Evolutionary conservation across 2,113 vertebrate species (phyloP), one percentile per base, ranked within the genome.

Genomic region (Dicaeum eximium): DNA sequence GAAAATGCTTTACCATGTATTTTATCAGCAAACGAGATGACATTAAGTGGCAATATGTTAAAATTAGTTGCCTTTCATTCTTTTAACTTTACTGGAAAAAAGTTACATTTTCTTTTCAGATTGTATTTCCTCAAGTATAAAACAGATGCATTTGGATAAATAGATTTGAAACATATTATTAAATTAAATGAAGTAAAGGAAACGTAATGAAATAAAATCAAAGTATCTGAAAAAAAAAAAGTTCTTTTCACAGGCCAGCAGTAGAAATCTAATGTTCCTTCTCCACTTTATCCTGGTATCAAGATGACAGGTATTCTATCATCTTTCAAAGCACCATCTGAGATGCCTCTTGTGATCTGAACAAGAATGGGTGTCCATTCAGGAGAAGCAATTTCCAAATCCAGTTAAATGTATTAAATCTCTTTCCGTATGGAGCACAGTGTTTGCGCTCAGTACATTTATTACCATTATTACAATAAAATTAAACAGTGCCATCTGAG

Each of bases 41-140:
- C 74, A 74, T 94, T 95, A 96, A 96, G 95, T 93, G 93, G 95
- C 95, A 96, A 96, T 96, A 95, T 90, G 84, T 97, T 95, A 95
- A 96, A 96, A 96, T 95, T 95, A 97, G 88, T 95, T 95, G 94
- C 51, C 90, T 95, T 86, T 87, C 77, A 91, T 92, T 95, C 81
- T 95, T 94, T 82, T 80, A 93, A 93, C 92, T 96, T 95, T 96
- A 88, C 88, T 93, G 93, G 95, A 97, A 96, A 90, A 94, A 96
- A 95, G 78, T 90, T 93, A 60, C 78, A n/a, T 83, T 96, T 95
- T 88, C 82, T 88, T 91, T 94, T 92, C 88, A 90, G 71, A 78
- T 78, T 92, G 45, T 77, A 94, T 95, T 97, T 96, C 61, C 89
- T n/a, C 51, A 60, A 96, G 78, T 94, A 96, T 95, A 96, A 96